Evolutionary conservation across 2,888 invertebrate genomes (phyloP).

Genomic region (Steinernema carpocapsae): DNA sequence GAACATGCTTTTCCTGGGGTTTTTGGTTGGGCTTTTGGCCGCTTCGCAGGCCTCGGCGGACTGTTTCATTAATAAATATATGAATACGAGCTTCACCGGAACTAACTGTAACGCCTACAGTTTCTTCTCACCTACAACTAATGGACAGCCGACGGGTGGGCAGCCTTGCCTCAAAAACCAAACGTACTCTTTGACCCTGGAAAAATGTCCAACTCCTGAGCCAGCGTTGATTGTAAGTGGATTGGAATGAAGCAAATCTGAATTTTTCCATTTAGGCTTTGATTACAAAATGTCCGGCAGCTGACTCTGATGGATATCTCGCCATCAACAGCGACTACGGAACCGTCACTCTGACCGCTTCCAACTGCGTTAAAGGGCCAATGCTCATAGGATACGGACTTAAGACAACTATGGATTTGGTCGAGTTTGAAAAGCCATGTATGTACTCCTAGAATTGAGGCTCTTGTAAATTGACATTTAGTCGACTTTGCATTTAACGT

Average conservation of each 20-base stretch:
- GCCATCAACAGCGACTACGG: slow-evolving; percentile 6
- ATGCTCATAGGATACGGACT: neutral
- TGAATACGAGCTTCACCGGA: neutral
- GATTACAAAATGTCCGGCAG: neutral
- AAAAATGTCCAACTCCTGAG: neutral
- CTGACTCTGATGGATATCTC: slow-evolving; percentile 12
- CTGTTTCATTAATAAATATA: neutral
- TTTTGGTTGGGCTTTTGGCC: slow-evolving; percentile 1
- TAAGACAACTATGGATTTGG: neutral
- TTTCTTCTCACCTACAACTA: neutral
- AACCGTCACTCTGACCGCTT: neutral
- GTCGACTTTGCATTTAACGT: neutral
- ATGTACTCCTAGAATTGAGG: neutral
- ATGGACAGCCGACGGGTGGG: neutral
- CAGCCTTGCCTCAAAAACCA: neutral
- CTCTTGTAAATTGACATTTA: neutral
- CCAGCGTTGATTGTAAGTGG: neutral
- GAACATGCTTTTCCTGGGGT: neutral
- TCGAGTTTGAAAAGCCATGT: neutral
- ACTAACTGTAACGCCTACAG: too few species aligned
- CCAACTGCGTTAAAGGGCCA: neutral
- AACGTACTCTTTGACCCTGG: neutral
- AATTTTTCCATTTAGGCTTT: neutral
- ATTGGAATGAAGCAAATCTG: neutral
- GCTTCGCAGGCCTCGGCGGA: neutral